Evolutionary conservation across 2,888 invertebrate genomes (phyloP), one percentile per base, ranked within the genome.

Genomic region (Ferrisia virgata): DNA sequence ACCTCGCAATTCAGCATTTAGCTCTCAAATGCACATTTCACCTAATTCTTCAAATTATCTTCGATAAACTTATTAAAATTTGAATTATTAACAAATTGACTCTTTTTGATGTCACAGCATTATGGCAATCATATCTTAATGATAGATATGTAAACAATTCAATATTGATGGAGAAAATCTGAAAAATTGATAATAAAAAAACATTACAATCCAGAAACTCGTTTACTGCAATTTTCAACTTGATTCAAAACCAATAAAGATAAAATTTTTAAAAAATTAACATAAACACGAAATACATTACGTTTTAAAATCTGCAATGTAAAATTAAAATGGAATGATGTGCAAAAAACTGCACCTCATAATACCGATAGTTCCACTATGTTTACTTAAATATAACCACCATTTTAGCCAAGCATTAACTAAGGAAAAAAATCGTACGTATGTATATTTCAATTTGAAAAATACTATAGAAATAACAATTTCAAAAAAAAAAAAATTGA

Each of bases 251-350:
- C 72, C 72, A 36, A 72, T 72, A 36, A 28, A 72, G 22, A 36
- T 36, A 69, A 53, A 6, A 8, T 9, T 33, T 64, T 64, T 13
- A 58, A 72, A 72, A 72, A 72, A 36, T 72, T 72, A 72, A 72
- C 31, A 72, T 36, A 36, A 33, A 72, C 72, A 72, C 36, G 72
- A 72, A 72, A 6, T 18, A 72, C 31, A 72, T 72, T 72, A 72
- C 72, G 72, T 72, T 72, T 72, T 72, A 36, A 72, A 72, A 72
- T 18, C 72, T n/a, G 18, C n/a, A 72, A 36, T 36, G 72, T 72
- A 72, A 33, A 72, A 36, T 72, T 72, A 72, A 33, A 72, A 72
- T 72, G 72, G 72, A 72, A 72, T 72, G 72, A 36, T 36, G 72
- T 18, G 72, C 72, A 36, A 28, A 31, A 31, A 69, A 72, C 72